phyloP scores from a whole-genome alignment of 2,113 vertebrate genomes.

The Tauraco erythrolophus region DNA sequence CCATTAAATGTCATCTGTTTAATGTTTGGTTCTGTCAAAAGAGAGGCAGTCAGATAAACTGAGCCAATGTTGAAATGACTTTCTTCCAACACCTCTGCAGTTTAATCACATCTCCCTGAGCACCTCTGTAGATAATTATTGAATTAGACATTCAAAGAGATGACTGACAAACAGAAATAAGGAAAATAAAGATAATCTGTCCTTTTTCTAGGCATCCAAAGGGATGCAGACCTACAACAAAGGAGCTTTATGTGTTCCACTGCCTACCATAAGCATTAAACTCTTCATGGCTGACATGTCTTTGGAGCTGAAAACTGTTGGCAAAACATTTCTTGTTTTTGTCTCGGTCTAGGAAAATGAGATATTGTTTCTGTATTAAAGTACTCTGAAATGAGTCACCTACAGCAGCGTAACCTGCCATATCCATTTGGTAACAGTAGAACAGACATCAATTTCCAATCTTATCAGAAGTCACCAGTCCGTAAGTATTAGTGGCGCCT shows the following conservation, averaged over 20 bases:
- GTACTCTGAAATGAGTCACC: slow-evolving; percentile 9
- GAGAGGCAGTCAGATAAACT: background rate
- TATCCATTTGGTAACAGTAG: slow-evolving; percentile 64
- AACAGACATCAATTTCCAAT: slow-evolving; percentile 67
- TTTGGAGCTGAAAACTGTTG: slow-evolving; percentile 7
- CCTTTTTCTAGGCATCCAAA: background rate
- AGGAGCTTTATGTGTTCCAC: background rate
- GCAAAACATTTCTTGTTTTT: slow-evolving; percentile 19
- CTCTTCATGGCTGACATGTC: background rate
- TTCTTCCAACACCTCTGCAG: slow-evolving; percentile 21
- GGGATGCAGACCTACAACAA: background rate
- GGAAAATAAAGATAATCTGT: slow-evolving; percentile 32
- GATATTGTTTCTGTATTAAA: background rate
- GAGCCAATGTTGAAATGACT: background rate
- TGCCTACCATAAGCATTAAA: background rate
- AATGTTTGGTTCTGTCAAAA: slow-evolving; percentile 3
- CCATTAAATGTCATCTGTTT: slow-evolving; percentile 66
- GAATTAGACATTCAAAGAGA: slow-evolving; percentile 19
- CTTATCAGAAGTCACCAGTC: slow-evolving; percentile 78
- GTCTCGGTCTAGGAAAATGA: slow-evolving; percentile 1
- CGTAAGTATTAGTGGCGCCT: slow-evolving; percentile 75
- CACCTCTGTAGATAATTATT: background rate
- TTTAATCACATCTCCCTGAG: background rate
- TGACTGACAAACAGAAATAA: slow-evolving; percentile 23
- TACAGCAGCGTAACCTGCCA: slow-evolving; percentile 34